These are phyloP conservation scores for Bombus haemorrhoidalis DNA, from an alignment of 1,140 invertebrate species.

Conservation along the genomic window DNA sequence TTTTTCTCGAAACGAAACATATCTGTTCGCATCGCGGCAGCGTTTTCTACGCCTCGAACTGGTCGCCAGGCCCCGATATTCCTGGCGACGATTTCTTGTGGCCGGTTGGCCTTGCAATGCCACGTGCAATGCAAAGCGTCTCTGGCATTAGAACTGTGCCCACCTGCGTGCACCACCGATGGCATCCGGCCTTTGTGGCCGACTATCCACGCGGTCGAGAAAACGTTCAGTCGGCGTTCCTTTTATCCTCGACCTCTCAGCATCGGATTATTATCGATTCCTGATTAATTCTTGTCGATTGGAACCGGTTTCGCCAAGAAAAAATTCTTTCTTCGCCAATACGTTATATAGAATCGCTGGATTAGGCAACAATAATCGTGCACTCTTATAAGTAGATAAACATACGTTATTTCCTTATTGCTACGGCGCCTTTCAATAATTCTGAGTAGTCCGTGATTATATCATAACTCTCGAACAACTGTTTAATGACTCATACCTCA, in stretches of 20 bases:
- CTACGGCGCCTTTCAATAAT: background rate
- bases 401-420: background rate
- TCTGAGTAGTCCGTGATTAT: background rate
- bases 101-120: constrained; percentile 67
- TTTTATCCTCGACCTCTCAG: background rate
- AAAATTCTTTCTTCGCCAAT: background rate
- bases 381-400: background rate
- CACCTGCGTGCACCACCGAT: constrained; percentile 44
- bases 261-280: background rate
- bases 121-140: constrained; percentile 55
- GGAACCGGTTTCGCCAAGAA: background rate
- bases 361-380: background rate
- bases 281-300: background rate
- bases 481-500: background rate
- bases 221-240: background rate
- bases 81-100: constrained; percentile 47
- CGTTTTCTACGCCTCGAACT: constrained; percentile 51
- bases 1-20: constrained; percentile 36
- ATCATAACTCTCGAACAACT: background rate
- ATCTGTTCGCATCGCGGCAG: constrained; percentile 10
- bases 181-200: constrained; percentile 50
- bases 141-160: constrained; percentile 51
- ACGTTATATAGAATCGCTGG: background rate
- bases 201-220: constrained; percentile 20
- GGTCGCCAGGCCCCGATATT: constrained; percentile 43